Evolutionary conservation across 1,140 invertebrate genomes (phyloP).

Genomic region (Nilaparvata lugens): DNA sequence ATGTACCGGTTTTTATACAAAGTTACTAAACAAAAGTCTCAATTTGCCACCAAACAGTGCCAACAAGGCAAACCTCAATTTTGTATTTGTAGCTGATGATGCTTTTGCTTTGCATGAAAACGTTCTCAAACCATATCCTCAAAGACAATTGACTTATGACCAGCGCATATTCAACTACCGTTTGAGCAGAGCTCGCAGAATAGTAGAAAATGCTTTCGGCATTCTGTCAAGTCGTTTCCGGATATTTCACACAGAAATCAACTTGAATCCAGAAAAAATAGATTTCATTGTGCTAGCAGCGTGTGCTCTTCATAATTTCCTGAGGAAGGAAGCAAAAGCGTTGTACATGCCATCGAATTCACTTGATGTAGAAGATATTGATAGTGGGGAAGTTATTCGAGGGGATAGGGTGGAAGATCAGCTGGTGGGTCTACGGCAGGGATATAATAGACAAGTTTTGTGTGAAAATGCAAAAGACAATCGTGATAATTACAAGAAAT

Average conservation of each 20-base stretch:
- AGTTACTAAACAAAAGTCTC: too few species aligned
- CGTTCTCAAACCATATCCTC: constrained; percentile 38
- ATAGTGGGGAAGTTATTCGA: too few species aligned
- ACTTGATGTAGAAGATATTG: constrained; percentile 4
- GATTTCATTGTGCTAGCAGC: constrained; percentile 16
- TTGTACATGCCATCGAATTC: not conserved
- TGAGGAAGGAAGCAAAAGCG: not conserved
- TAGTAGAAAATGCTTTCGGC: too few species aligned
- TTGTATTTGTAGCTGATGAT: constrained; percentile 40
- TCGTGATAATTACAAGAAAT: too few species aligned
- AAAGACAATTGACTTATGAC: constrained; percentile 22
- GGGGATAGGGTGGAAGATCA: too few species aligned
- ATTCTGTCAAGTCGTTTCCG: constrained; percentile 35
- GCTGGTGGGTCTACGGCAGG: too few species aligned
- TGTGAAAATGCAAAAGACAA: too few species aligned
- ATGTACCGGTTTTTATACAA: too few species aligned
- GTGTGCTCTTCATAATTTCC: constrained; percentile 16
- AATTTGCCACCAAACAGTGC: constrained; percentile 27
- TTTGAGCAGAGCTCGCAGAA: constrained; percentile 17
- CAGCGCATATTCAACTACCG: constrained; percentile 35
- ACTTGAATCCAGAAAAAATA: constrained; percentile 25
- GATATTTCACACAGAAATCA: constrained; percentile 32
- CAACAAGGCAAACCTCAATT: constrained; percentile 23
- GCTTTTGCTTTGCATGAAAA: constrained; percentile 37
- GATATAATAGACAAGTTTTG: too few species aligned